Evolutionary conservation across 1,140 invertebrate species (phyloP), one percentile per base, ranked within the genome.

Genomic region (Dendrolimus kikuchii): DNA sequence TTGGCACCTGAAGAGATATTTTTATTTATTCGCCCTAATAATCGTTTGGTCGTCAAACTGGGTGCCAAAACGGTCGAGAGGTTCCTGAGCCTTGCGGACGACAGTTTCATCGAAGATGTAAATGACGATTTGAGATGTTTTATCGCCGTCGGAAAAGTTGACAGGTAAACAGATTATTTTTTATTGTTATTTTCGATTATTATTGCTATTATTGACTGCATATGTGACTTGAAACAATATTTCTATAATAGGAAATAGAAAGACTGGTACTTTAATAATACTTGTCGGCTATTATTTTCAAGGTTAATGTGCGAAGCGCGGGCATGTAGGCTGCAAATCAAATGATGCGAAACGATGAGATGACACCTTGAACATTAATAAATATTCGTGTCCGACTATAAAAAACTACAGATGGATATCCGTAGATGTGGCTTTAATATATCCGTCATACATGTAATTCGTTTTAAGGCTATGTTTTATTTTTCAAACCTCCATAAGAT

Each of bases 81-180:
- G 54, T 81, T 88, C 60, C 64, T 88, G 46, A 82, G 74, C 68
- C 71, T 83, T 57, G 84, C 82, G 51, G 84, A 88, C 72, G 73
- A 71, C 50, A 77, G 75, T 68, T 88, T 88, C 65, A 69, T 87
- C 62, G 82, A 88, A 57, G 80, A 87, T 83, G 84, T 87, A 58
- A 87, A 77, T 65, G 82, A 87, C 68, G 82, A 85, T 71, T 56
- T 88, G 65, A 83, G 80, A 87, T 85, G 81, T 78, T 88, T 85
- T 72, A 55, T 81, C 57, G 66, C 71, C 66, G 76, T 77, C 66
- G 77, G 75, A 76, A 78, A 70, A 74, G 67, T 74, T 77, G 79
- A 87, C 81, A 85, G 86, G 86, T 88, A 83, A 84, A 84, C 77
- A 83, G 72, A 72, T 65, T 57, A 55, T 66, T 67, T 60, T 62